Conservation (phyloP, 2,113 vertebrate species). For the Etheostoma spectabile region DNA sequence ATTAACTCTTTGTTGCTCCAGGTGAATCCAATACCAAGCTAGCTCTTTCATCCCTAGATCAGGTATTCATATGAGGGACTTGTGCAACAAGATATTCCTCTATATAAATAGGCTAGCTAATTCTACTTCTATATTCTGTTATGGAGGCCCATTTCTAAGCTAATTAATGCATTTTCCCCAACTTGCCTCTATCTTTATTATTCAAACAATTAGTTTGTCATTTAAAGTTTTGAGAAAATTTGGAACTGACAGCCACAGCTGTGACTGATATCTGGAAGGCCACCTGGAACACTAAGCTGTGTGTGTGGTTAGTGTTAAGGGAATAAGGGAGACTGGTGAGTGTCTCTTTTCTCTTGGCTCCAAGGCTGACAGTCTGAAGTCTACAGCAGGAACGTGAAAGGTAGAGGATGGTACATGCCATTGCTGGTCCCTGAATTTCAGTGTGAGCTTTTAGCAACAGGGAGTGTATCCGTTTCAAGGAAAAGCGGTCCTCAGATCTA, state of each 20-base stretch:
- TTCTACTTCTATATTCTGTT: background rate
- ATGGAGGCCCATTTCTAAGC: background rate
- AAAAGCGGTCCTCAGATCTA: background rate
- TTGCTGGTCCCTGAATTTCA: background rate
- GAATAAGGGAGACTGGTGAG: background rate
- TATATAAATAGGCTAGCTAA: background rate
- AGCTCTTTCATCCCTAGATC: constrained; percentile 10
- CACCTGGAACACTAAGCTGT: background rate
- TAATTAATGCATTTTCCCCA: background rate
- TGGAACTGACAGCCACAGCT: background rate
- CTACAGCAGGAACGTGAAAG: background rate
- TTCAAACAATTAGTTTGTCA: background rate
- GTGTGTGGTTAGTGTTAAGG: constrained; percentile 7
- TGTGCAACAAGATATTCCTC: constrained; percentile 38
- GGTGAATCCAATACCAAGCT: background rate
- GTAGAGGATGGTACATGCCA: background rate
- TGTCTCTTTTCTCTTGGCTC: constrained; percentile 8
- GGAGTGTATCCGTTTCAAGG: background rate
- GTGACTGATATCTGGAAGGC: constrained; percentile 19
- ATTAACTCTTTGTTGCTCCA: constrained; percentile 13
- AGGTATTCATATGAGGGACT: constrained; percentile 32
- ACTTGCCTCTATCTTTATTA: background rate
- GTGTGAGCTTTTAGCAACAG: background rate
- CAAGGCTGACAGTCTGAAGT: constrained; percentile 8
- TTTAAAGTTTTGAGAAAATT: background rate